Base-by-base conservation (phyloP, 2,113 vertebrate genomes). In the Trematocara zebra region DNA sequence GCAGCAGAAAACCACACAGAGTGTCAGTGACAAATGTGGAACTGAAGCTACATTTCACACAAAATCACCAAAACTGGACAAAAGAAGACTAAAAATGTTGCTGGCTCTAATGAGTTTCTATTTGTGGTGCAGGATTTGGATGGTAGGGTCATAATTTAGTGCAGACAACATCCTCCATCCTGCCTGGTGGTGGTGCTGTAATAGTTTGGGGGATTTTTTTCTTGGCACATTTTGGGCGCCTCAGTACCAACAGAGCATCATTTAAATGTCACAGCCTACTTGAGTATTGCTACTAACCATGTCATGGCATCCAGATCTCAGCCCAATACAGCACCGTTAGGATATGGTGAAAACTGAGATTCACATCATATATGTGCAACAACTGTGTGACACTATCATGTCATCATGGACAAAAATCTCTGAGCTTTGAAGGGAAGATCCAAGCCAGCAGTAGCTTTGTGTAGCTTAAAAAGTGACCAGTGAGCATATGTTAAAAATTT, bases 251-350 rank as follows among this genome's bases (percentile, higher is more conserved):
- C 61, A 40, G 61, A 67, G 35, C 61, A 67, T 67, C 35, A 67
- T 67, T 67, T 67, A 20, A 67, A 40, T 40, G 35, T 40, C 11
- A 20, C 61, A 67, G 35, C 33, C 61, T 37, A 20, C 61, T 12
- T 3, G 18, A 8, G 11, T 0, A 40, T 67, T 67, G 33, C 0
- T 67, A 20, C 61, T 67, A 40, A 40, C 61, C 18, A 40, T 40
- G 35, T 40, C 33, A 8, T 8, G 18, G 61, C 7, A 7, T 67
- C 33, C 3, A 67, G 61, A 20, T 40, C n/a, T 20, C 61, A 67
- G 11, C 33, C 18, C 6, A 37, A 1, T 2, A 64, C 59, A 12
- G 33, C 59, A 5, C 18, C 10, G 2, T 37, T 64, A n/a, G 59
- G 10, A 64, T 64, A 11, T 20, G 33, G 10, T 64, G 33, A 64